Evolutionary conservation across 2,888 invertebrate genomes (phyloP), one percentile per base, ranked within the genome.

Genomic region (Scotopteryx bipunctaria): DNA sequence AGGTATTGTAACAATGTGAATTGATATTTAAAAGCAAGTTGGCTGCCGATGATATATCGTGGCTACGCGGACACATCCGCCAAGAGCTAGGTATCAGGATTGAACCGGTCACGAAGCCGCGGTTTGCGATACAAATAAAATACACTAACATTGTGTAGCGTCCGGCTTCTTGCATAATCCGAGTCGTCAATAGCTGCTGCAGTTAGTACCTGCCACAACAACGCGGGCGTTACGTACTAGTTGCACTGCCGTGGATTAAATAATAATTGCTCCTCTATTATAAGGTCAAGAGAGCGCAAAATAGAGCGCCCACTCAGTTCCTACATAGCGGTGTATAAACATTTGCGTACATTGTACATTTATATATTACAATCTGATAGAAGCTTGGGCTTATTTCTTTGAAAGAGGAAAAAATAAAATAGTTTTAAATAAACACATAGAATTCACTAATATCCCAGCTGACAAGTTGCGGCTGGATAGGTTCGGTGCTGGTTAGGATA

Each of bases 91-190:
- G 55, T 23, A 64, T 65, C 71, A 69, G 71, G 69, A 73, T 69
- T 63, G 69, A 74, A 69, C 80, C 59, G 72, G 85, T 84, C 84
- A 86, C 85, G 86, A 79, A 71, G 70, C 61, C 68, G 58, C 64
- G 64, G 61, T 61, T 54, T 40, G 48, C 57, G 55, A 57, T 65
- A 69, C 66, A 70, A 70, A 69, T 70, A 69, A 69, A 82, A 78
- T 80, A 77, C 76, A 77, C 73, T 76, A n/a, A 74, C 78, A 83
- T 80, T 86, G 83, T 83, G 76, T 70, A 73, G 79, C 69, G 82
- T 87, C 87, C 86, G 86, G 81, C 81, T 87, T 59, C 64, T 87
- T 87, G 84, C 84, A 83, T 86, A 86, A 87, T 83, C 71, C 73
- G 76, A 73, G 74, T 45, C 53, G 51, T 53, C 53, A 71, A 74